A percentile compares a stretch with the other conserved stretches of the same genome.
Evolutionary conservation across 2,888 invertebrate genomes (phyloP).

Genomic region (Onchidella celtica): DNA sequence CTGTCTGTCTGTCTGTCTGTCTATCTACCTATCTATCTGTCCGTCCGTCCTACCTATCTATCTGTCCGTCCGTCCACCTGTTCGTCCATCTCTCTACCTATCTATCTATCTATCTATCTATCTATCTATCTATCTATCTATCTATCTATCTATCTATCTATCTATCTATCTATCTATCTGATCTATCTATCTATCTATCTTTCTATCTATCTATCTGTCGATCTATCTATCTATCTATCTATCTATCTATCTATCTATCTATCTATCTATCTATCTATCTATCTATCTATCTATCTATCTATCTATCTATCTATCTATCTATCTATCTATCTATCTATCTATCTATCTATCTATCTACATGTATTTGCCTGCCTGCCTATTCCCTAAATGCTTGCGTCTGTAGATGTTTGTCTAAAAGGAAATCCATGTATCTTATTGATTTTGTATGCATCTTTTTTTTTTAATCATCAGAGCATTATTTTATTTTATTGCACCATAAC

Average conservation of each 20-base stretch:
- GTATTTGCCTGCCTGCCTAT: background rate
- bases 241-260: background rate
- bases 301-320: background rate
- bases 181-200: background rate
- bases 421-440: no score
- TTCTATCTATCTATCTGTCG: background rate
- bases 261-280: background rate
- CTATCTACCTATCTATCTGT: background rate
- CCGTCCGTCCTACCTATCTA: background rate
- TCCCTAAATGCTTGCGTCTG: no score
- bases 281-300: no score
- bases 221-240: background rate
- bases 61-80: background rate
- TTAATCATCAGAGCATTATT: no score
- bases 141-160: background rate
- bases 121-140: background rate
- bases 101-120: background rate
- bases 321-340: background rate
- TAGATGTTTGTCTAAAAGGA: no score
- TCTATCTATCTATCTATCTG: no score
- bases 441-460: no score
- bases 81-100: no score
- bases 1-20: background rate
- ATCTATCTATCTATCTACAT: no score
- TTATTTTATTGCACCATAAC: no score